Conservation (phyloP, 2,888 invertebrate genomes). For the Gerris lacustris region DNA sequence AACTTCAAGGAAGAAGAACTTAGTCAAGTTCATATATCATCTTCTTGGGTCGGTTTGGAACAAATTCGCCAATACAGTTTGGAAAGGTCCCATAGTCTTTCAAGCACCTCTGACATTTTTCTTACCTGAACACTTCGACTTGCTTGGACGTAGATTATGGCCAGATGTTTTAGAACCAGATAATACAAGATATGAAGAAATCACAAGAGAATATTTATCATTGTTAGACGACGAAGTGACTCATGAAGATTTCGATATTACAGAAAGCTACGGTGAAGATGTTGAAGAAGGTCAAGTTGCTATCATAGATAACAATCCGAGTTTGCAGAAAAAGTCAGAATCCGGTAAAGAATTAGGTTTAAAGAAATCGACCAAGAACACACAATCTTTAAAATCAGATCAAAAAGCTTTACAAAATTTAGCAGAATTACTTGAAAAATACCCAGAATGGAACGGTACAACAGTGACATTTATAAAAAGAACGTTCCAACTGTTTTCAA, state of each 20-base stretch:
- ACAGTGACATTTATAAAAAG: not conserved
- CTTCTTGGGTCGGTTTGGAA: too few species aligned
- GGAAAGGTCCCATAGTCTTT: not conserved
- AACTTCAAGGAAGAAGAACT: too few species aligned
- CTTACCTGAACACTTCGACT: not conserved
- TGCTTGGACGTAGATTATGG: not conserved
- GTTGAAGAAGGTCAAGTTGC: not conserved
- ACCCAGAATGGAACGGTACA: not conserved
- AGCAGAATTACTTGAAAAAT: not conserved
- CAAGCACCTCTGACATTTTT: not conserved
- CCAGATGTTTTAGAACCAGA: not conserved
- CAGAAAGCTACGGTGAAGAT: not conserved
- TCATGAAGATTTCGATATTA: too few species aligned
- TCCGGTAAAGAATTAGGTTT: too few species aligned
- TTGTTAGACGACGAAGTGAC: not conserved
- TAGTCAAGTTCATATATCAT: too few species aligned
- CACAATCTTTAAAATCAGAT: not conserved
- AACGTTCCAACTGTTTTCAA: not conserved
- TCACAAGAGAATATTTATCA: not conserved
- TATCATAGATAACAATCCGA: not conserved
- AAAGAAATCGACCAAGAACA: not conserved
- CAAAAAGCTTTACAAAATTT: not conserved
- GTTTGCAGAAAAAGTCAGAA: too few species aligned
- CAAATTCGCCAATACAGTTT: not conserved
- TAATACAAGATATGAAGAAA: not conserved